phyloP scores from a whole-genome alignment of 2,888 invertebrate species.

The Nematopogon swammerdamellus region DNA sequence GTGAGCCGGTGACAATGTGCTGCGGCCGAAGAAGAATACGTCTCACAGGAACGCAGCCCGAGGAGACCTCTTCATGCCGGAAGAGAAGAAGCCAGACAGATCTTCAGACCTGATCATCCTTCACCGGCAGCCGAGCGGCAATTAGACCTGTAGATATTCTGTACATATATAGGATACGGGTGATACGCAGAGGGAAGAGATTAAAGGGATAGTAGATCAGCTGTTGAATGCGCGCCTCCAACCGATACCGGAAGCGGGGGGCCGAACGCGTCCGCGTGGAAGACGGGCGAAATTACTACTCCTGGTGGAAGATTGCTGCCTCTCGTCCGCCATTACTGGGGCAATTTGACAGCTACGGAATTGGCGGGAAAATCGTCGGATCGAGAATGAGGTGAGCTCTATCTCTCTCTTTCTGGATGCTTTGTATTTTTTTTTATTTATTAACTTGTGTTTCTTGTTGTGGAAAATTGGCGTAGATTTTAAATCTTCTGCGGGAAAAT shows the following conservation, averaged over 20 bases:
- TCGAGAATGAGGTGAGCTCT: neutral
- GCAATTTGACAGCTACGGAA: neutral
- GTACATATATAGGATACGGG: neutral
- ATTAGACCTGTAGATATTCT: neutral
- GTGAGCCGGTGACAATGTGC: slow-evolving; percentile 42
- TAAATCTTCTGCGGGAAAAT: too few relatives aligned
- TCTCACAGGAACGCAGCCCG: slow-evolving; percentile 37
- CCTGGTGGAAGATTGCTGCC: neutral
- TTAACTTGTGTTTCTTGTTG: too few relatives aligned
- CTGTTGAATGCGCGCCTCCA: neutral
- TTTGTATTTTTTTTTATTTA: too few relatives aligned
- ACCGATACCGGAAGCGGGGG: neutral
- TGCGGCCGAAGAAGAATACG: slow-evolving; percentile 41
- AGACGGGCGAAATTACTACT: too few relatives aligned
- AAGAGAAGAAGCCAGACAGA: slow-evolving; percentile 34
- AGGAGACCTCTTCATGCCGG: slow-evolving; percentile 47
- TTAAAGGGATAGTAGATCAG: neutral
- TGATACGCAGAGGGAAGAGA: neutral
- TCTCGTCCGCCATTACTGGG: neutral
- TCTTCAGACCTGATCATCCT: slow-evolving; percentile 10
- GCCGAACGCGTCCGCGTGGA: too few relatives aligned
- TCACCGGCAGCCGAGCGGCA: neutral
- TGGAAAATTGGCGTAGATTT: too few relatives aligned
- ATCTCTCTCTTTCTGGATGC: too few relatives aligned
- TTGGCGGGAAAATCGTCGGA: neutral